Conservation (phyloP, 2,113 vertebrate species). For the Chauna torquata region DNA sequence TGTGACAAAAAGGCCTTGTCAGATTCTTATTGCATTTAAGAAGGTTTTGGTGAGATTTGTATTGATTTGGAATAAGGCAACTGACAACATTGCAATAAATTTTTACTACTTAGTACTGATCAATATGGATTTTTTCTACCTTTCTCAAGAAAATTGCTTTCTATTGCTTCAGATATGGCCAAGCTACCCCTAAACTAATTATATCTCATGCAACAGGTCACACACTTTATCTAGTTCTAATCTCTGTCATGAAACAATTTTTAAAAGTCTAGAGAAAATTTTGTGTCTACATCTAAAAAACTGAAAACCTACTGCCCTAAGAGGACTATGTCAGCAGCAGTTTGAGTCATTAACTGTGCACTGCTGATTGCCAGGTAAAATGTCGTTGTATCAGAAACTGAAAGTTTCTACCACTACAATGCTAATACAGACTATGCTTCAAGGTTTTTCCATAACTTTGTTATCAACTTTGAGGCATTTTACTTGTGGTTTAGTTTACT, state of each 20-base stretch:
- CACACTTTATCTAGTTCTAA: conserved; percentile 44
- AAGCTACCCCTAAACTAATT: conserved; percentile 76
- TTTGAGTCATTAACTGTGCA: neutral
- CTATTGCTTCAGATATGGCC: conserved; percentile 73
- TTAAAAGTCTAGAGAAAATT: neutral
- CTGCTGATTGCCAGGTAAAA: neutral
- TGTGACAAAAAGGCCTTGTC: conserved; percentile 81
- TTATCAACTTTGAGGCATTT: neutral
- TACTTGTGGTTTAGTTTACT: neutral
- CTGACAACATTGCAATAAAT: conserved; percentile 86
- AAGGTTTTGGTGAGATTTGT: conserved; percentile 83
- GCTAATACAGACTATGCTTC: neutral
- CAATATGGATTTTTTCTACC: conserved; percentile 87
- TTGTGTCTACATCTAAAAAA: neutral
- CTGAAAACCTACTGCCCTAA: neutral
- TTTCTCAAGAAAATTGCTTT: conserved; percentile 84
- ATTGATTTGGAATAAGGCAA: conserved; percentile 84
- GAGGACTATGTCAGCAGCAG: neutral
- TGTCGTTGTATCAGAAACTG: neutral
- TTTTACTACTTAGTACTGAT: conserved; percentile 87
- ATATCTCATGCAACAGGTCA: conserved; percentile 75
- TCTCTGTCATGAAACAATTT: conserved; percentile 1
- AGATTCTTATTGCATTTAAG: conserved; percentile 80
- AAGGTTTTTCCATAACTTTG: neutral
- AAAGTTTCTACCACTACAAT: neutral